Conservation (phyloP, 2,888 invertebrate genomes). For the Leptinotarsa juncta region DNA sequence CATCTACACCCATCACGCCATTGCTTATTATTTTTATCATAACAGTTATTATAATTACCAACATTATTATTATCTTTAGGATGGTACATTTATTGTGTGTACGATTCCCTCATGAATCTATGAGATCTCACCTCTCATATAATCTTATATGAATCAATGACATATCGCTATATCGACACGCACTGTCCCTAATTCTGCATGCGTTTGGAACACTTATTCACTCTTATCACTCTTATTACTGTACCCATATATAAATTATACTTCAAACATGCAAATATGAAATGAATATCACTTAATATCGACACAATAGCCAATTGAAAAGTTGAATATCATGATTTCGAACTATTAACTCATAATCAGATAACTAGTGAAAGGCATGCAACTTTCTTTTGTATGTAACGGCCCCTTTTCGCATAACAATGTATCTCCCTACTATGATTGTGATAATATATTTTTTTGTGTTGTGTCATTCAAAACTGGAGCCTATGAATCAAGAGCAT, state of each 20-base stretch:
- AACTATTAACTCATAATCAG: background rate
- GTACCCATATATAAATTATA: background rate
- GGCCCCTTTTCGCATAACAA: background rate
- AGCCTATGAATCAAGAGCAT: slow-evolving; percentile 11
- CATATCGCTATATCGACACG: no score
- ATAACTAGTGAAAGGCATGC: slow-evolving; percentile 5
- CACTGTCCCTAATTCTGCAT: background rate
- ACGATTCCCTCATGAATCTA: no score
- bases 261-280: background rate
- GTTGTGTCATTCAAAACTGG: slow-evolving; percentile 21
- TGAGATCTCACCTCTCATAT: no score
- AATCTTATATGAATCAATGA: no score
- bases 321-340: background rate
- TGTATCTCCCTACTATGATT: background rate
- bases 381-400: background rate
- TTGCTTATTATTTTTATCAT: no score
- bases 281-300: background rate
- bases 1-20: no score
- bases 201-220: background rate
- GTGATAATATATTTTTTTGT: background rate
- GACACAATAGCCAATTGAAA: background rate
- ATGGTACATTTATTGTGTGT: no score
- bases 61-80: no score
- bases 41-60: no score
- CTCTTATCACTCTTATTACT: background rate